Percentiles rank a stretch among this genome's conserved stretches.
These are phyloP conservation scores for Syngnathoides biaculeatus DNA, from an alignment of 2,113 vertebrate genomes.

Conservation along the genomic window DNA sequence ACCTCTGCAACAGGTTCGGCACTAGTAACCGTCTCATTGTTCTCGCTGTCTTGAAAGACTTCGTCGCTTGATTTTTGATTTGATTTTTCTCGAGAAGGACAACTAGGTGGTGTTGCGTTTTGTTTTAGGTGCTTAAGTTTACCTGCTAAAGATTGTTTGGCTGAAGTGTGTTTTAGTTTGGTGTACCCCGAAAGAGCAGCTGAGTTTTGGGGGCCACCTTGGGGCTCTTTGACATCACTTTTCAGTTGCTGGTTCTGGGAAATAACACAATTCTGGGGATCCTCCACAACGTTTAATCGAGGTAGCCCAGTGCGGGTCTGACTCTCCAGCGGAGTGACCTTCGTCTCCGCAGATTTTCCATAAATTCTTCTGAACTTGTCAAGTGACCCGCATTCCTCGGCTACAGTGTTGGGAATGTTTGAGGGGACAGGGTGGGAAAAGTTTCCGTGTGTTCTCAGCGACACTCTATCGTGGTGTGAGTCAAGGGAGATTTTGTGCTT, in stretches of 20 bases:
- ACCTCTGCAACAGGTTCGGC: not conserved
- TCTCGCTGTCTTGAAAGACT: slow-evolving; percentile 7
- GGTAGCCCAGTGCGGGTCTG: not conserved
- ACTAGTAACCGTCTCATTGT: not conserved
- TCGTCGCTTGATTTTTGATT: not conserved
- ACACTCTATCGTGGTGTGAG: not conserved
- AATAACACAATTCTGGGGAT: not conserved
- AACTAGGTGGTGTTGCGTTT: slow-evolving; percentile 9
- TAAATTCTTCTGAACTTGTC: slow-evolving; percentile 85
- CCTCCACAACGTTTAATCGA: not conserved
- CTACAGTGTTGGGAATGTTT: slow-evolving; percentile 46
- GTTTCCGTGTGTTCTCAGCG: slow-evolving; percentile 6
- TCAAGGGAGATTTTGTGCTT: slow-evolving; percentile 57
- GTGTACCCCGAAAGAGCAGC: slow-evolving; percentile 41
- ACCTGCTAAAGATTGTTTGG: slow-evolving; percentile 75
- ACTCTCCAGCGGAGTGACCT: not conserved
- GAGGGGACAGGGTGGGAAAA: slow-evolving; percentile 6
- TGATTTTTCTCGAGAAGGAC: not conserved
- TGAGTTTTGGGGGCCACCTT: slow-evolving; percentile 20
- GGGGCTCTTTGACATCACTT: slow-evolving; percentile 1
- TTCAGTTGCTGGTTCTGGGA: slow-evolving; percentile 7
- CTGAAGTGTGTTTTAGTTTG: slow-evolving; percentile 37
- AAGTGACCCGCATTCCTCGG: slow-evolving; percentile 76
- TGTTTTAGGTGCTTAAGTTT: slow-evolving; percentile 82
- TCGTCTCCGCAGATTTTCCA: slow-evolving; percentile 53